phyloP scores from a whole-genome alignment of 2,888 invertebrate genomes.

The Eristalis arbustorum region DNA sequence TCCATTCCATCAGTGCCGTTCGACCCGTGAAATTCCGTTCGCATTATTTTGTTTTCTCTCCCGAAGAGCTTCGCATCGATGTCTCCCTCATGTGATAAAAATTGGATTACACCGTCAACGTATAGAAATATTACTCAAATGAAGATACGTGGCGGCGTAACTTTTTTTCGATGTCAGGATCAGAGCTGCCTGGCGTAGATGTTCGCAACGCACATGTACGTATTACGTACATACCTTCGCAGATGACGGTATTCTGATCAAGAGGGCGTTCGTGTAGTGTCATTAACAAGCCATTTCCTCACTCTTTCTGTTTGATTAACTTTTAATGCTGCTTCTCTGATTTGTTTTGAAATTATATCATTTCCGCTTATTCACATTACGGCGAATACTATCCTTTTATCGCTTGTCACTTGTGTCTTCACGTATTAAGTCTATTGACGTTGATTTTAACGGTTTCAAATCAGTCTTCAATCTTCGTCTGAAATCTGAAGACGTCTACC shows the following conservation, averaged over 20 bases:
- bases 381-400: neutral
- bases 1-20: neutral
- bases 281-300: neutral
- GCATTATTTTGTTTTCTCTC: neutral
- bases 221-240: neutral
- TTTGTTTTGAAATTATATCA: neutral
- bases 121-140: neutral
- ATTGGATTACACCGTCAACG: slow-evolving; percentile 13
- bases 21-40: neutral
- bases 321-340: slow-evolving; percentile 12
- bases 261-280: neutral
- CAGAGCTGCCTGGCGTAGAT: neutral
- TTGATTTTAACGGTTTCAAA: neutral
- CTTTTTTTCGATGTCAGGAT: neutral
- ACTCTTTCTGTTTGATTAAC: neutral
- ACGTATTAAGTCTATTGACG: neutral
- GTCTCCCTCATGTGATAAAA: slow-evolving; percentile 6
- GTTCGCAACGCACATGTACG: neutral
- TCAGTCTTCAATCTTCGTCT: neutral
- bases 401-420: neutral
- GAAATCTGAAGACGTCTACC: neutral
- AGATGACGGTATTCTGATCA: neutral
- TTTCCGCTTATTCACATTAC: neutral
- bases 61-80: neutral
- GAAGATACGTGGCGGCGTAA: neutral